phyloP scores from a whole-genome alignment of 2,113 vertebrate species.

The Phyllopteryx taeniolatus region DNA sequence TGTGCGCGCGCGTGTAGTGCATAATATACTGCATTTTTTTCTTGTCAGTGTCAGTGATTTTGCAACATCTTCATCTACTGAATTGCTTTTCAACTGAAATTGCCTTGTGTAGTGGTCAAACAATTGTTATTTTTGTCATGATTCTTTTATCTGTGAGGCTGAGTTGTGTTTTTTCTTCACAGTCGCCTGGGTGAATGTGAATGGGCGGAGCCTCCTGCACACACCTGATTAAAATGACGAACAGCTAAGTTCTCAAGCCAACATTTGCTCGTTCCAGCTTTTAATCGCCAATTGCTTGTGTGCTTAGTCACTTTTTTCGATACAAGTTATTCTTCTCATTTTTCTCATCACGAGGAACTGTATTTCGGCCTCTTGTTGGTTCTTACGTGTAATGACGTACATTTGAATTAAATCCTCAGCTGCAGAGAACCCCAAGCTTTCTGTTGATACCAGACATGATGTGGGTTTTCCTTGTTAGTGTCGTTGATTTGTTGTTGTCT shows the following conservation, averaged over 20 bases:
- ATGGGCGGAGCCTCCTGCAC: not conserved
- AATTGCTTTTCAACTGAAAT: not conserved
- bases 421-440: no score
- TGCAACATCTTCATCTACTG: not conserved
- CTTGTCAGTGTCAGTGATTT: not conserved
- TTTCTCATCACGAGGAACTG: no score
- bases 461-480: no score
- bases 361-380: no score
- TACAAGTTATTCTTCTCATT: no score
- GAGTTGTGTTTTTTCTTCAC: not conserved
- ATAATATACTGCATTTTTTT: not conserved
- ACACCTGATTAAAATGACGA: not conserved
- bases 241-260: not conserved
- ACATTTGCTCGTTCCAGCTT: not conserved
- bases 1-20: not conserved
- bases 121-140: not conserved
- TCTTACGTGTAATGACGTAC: no score
- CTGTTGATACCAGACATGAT: no score
- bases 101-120: not conserved
- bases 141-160: not conserved
- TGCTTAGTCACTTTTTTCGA: not conserved
- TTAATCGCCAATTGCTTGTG: not conserved
- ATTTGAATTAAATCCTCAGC: no score
- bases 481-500: no score
- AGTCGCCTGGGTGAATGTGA: not conserved